These are phyloP conservation scores for Spinibarbus caldwelli DNA, from an alignment of 2,797 vertebrate species.

Conservation along the genomic window DNA sequence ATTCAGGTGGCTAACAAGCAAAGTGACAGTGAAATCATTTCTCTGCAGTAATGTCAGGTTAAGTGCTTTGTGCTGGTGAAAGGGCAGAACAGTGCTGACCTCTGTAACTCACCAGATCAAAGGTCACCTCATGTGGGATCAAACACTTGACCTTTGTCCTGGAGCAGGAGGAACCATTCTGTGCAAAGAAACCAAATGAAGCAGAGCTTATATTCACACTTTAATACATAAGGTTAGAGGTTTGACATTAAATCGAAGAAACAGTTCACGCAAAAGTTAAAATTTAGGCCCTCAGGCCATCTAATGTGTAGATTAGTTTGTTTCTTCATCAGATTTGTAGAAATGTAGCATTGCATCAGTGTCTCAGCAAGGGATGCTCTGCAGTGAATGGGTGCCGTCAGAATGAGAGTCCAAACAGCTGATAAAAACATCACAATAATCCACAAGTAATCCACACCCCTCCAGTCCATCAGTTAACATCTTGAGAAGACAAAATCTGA, in stretches of 20 bases:
- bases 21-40: not conserved
- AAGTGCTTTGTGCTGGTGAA: not conserved
- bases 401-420: not conserved
- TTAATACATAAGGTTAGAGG: not conserved
- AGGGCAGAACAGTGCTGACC: not conserved
- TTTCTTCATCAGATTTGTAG: not conserved
- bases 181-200: not conserved
- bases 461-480: not conserved
- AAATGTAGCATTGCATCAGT: not conserved
- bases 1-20: not conserved
- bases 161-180: not conserved
- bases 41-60: not conserved
- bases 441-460: too few species aligned
- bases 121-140: not conserved
- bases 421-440: not conserved
- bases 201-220: not conserved
- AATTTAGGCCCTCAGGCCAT: not conserved
- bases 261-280: not conserved
- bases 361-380: not conserved
- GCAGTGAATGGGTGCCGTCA: not conserved
- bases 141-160: not conserved
- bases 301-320: not conserved
- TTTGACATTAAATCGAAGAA: not conserved
- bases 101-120: slow-evolving; percentile 5
- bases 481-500: not conserved